Evolutionary conservation across 2,888 invertebrate species (phyloP).

Genomic region (Drosophila kanekoi): DNA sequence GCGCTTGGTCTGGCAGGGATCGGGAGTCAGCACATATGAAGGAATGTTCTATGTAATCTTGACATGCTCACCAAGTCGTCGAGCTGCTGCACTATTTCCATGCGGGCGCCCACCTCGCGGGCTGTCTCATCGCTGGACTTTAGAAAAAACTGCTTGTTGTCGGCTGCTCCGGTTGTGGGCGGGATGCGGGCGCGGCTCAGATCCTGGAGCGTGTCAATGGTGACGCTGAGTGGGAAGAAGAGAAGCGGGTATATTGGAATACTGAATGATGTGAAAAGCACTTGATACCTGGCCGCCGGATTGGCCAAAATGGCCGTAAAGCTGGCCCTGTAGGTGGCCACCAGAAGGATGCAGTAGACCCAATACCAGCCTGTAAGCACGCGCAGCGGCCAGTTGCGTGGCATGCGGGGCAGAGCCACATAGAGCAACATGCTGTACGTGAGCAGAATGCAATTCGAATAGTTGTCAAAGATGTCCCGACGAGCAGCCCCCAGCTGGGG

Average conservation of each 20-base stretch:
- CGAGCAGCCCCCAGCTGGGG: not conserved
- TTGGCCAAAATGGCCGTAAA: conserved; percentile 94
- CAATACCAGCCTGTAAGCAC: conserved; percentile 95
- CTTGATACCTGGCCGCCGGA: conserved; percentile 88
- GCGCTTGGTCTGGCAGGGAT: conserved; percentile 84
- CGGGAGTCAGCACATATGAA: not conserved
- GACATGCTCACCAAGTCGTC: conserved; percentile 87
- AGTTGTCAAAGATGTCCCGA: conserved; percentile 89
- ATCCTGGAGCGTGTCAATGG: conserved; percentile 91
- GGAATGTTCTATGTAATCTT: not conserved
- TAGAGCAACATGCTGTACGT: conserved; percentile 93
- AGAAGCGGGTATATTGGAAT: no score
- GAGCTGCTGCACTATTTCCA: conserved; percentile 88
- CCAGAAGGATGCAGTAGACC: conserved; percentile 92
- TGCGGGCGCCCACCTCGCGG: conserved; percentile 89
- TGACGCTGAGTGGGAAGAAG: conserved; percentile 87
- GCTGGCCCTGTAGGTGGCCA: conserved; percentile 92
- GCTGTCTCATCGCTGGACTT: conserved; percentile 89
- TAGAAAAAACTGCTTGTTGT: conserved; percentile 89
- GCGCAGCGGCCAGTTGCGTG: conserved; percentile 92
- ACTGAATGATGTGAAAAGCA: no score
- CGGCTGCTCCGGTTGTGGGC: conserved; percentile 90
- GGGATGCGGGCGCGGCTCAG: conserved; percentile 88
- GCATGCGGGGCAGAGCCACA: conserved; percentile 91
- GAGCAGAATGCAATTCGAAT: conserved; percentile 90